A percentile compares a stretch with the other conserved stretches of the same genome.
Evolutionary conservation across 1,140 invertebrate species (phyloP).

Genomic region (Conopomorpha cramerella): DNA sequence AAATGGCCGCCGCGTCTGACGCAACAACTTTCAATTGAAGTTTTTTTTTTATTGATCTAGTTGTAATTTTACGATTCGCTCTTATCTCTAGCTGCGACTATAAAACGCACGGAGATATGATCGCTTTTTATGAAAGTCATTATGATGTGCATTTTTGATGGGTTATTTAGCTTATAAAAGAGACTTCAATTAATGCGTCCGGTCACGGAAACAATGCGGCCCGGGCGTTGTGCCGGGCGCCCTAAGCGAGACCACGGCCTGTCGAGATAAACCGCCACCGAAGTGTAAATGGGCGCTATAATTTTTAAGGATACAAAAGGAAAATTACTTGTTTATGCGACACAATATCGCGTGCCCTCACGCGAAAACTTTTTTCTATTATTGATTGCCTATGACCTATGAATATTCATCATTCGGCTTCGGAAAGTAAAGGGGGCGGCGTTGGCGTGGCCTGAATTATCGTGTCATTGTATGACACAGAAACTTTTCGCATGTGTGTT

Average conservation of each 20-base stretch:
- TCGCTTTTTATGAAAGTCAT: conserved; percentile 34
- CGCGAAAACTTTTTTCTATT: conserved; percentile 53
- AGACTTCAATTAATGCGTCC: conserved; percentile 36
- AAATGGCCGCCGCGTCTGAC: conserved; percentile 14
- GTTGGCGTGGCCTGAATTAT: conserved; percentile 65
- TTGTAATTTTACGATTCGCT: conserved; percentile 4
- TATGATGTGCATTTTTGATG: conserved; percentile 49
- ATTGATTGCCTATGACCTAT: conserved; percentile 56
- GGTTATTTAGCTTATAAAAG: conserved; percentile 29
- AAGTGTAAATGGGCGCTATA: conserved; percentile 20
- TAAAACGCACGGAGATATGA: conserved; percentile 32
- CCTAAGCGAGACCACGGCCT: background rate
- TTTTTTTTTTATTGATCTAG: conserved; percentile 22
- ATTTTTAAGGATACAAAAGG: conserved; percentile 28
- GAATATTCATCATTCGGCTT: conserved; percentile 69
- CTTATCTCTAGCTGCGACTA: conserved; percentile 21
- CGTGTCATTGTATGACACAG: conserved; percentile 50
- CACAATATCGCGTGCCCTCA: conserved; percentile 50
- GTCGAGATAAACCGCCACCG: too few relatives aligned
- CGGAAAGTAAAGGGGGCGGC: conserved; percentile 82
- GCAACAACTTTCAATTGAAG: conserved; percentile 4
- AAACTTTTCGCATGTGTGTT: background rate
- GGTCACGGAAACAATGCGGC: conserved; percentile 51
- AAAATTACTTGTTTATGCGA: conserved; percentile 55
- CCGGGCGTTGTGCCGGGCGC: too few relatives aligned